These are phyloP conservation scores for Synchiropus splendidus DNA, from an alignment of 2,113 vertebrate species.

Conservation along the genomic window DNA sequence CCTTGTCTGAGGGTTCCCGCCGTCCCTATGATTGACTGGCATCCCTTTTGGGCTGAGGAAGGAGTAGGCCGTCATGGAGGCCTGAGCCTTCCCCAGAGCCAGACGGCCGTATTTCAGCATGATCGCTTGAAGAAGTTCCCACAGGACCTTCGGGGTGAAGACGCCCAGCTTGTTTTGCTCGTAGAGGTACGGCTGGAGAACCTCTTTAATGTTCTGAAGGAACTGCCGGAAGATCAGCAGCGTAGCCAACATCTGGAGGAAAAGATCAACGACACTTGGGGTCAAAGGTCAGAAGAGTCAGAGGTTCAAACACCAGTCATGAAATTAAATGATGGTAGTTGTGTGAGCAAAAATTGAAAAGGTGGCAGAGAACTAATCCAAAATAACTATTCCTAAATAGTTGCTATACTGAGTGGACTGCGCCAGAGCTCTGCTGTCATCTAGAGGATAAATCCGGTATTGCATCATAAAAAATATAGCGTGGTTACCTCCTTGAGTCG, in stretches of 20 bases:
- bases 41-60: slow-evolving; percentile 43
- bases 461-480: no score
- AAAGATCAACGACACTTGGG: neutral
- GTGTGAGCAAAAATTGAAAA: no score
- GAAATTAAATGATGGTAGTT: no score
- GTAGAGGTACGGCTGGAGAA: slow-evolving; percentile 87
- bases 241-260: slow-evolving; percentile 84
- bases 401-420: no score
- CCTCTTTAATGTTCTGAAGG: slow-evolving; percentile 89
- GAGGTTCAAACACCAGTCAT: no score
- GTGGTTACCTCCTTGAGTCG: slow-evolving; percentile 94
- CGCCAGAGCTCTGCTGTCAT: no score
- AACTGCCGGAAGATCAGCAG: slow-evolving; percentile 93
- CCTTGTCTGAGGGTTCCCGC: slow-evolving; percentile 24
- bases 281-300: neutral
- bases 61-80: slow-evolving; percentile 49
- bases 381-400: no score
- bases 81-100: slow-evolving; percentile 49
- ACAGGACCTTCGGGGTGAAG: slow-evolving; percentile 68
- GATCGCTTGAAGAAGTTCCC: slow-evolving; percentile 69
- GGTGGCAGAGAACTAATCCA: no score
- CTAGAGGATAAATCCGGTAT: no score
- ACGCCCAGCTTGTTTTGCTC: slow-evolving; percentile 81
- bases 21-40: slow-evolving; percentile 13
- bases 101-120: slow-evolving; percentile 66